Evolutionary conservation across 2,113 vertebrate species (phyloP).

Genomic region (Eurypyga helias): DNA sequence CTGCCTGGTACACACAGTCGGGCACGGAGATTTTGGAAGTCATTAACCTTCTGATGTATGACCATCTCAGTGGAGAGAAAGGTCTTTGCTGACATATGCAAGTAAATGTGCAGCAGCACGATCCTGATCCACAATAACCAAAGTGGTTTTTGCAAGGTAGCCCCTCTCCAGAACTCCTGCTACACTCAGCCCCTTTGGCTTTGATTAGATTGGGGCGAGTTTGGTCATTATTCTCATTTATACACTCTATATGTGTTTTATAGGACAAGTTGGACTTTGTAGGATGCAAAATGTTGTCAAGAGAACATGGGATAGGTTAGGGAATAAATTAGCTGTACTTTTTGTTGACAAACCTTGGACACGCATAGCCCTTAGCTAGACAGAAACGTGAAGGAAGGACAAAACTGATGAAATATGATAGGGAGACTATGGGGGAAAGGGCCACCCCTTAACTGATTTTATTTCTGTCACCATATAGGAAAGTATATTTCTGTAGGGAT

Average conservation of each 20-base stretch:
- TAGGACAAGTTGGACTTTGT: neutral
- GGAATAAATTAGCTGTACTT: neutral
- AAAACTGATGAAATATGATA: neutral
- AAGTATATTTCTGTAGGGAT: neutral
- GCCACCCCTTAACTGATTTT: neutral
- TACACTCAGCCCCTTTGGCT: neutral
- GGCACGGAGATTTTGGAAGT: neutral
- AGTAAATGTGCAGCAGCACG: neutral
- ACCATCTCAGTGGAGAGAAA: neutral
- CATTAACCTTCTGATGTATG: neutral
- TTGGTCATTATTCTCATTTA: neutral
- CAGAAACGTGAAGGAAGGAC: neutral
- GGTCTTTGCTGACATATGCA: neutral
- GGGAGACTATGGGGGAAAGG: neutral
- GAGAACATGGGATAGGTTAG: neutral
- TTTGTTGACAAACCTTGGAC: neutral
- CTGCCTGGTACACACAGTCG: neutral
- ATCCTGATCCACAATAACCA: neutral
- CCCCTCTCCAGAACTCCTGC: neutral
- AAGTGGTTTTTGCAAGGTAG: neutral
- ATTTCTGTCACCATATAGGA: neutral
- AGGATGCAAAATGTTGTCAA: neutral
- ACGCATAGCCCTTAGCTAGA: neutral
- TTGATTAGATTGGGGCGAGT: neutral
- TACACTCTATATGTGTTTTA: neutral